phyloP scores from a whole-genome alignment of 2,888 invertebrate species.

The Baronia brevicornis region DNA sequence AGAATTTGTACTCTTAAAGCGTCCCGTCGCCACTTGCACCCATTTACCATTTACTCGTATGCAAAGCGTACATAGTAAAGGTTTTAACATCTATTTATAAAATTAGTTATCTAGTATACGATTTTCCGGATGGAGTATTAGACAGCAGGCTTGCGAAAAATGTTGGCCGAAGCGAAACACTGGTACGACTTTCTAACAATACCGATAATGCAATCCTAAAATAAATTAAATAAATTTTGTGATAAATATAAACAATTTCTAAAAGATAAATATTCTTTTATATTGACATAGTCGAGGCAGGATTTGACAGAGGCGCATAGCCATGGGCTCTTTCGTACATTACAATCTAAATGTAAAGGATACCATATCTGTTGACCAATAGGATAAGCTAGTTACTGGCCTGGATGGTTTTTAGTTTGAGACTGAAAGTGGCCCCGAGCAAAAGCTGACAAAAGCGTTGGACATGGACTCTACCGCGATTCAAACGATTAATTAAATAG shows the following conservation, averaged over 20 bases:
- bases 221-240: slow-evolving; percentile 44
- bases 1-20: slow-evolving; percentile 83
- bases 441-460: neutral
- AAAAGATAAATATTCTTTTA: slow-evolving; percentile 42
- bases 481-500: too few relatives aligned
- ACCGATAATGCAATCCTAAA: slow-evolving; percentile 40
- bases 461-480: too few relatives aligned
- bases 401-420: neutral
- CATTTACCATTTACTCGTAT: slow-evolving; percentile 24
- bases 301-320: slow-evolving; percentile 37
- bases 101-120: slow-evolving; percentile 6
- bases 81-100: slow-evolving; percentile 7
- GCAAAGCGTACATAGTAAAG: slow-evolving; percentile 18
- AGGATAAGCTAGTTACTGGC: neutral
- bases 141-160: slow-evolving; percentile 28
- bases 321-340: slow-evolving; percentile 13
- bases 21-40: slow-evolving; percentile 58
- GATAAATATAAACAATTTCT: slow-evolving; percentile 51
- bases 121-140: slow-evolving; percentile 16
- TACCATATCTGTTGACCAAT: slow-evolving; percentile 3
- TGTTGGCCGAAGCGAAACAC: slow-evolving; percentile 50
- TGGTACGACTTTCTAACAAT: slow-evolving; percentile 38
- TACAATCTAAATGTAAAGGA: slow-evolving; percentile 10
- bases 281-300: slow-evolving; percentile 43
- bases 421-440: neutral